phyloP scores from a whole-genome alignment of 2,113 vertebrate genomes.

The Garra rufa region DNA sequence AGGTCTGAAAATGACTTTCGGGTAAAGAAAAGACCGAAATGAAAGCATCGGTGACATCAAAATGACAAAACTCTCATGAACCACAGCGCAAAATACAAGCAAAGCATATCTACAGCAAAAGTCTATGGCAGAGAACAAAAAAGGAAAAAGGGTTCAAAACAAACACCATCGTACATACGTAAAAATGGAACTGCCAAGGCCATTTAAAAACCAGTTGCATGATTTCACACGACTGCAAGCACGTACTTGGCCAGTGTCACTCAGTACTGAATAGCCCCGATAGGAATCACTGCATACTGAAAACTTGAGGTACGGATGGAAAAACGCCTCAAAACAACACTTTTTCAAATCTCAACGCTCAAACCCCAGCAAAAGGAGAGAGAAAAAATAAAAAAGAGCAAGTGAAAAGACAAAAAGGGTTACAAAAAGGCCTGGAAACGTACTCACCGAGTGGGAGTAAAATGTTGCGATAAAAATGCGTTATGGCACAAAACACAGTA shows the following conservation, averaged over 20 bases:
- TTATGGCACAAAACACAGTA: slow-evolving; percentile 98
- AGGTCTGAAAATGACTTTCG: slow-evolving; percentile 77
- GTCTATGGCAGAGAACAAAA: slow-evolving; percentile 74
- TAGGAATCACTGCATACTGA: slow-evolving; percentile 89
- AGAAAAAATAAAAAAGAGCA: slow-evolving; percentile 79
- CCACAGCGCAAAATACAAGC: slow-evolving; percentile 86
- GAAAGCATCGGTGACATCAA: slow-evolving; percentile 87
- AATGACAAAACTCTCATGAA: slow-evolving; percentile 90
- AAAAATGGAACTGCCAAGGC: slow-evolving; percentile 78
- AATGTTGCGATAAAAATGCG: slow-evolving; percentile 84
- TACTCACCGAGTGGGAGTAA: slow-evolving; percentile 89
- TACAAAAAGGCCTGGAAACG: slow-evolving; percentile 91
- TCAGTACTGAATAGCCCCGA: slow-evolving; percentile 76
- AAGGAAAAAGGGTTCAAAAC: slow-evolving; percentile 83
- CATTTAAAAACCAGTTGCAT: slow-evolving; percentile 91
- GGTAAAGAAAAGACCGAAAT: slow-evolving; percentile 78
- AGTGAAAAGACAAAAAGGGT: slow-evolving; percentile 85
- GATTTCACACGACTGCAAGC: slow-evolving; percentile 83
- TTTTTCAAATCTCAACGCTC: slow-evolving; percentile 85
- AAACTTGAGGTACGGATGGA: slow-evolving; percentile 90
- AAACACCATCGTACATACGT: slow-evolving; percentile 83
- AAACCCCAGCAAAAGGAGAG: slow-evolving; percentile 89
- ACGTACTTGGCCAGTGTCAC: slow-evolving; percentile 78
- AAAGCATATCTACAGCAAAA: slow-evolving; percentile 88
- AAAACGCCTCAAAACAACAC: slow-evolving; percentile 86